These are phyloP conservation scores for Eurypyga helias DNA, from an alignment of 2,113 vertebrate species.

Conservation along the genomic window DNA sequence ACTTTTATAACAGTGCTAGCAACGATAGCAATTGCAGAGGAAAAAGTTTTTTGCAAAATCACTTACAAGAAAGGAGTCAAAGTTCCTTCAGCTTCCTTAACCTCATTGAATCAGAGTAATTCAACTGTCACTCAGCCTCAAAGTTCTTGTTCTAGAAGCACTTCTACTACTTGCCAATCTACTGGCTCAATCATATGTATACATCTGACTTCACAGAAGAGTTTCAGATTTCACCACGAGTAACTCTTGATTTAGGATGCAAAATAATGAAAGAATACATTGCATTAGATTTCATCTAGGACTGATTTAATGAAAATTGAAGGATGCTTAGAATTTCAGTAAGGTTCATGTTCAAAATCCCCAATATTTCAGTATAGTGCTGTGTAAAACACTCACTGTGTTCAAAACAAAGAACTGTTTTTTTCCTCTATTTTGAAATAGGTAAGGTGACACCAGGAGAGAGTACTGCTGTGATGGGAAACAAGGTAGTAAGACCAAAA, in stretches of 20 bases:
- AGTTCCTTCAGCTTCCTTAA: not conserved
- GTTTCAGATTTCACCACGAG: not conserved
- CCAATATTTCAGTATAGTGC: not conserved
- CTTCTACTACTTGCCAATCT: not conserved
- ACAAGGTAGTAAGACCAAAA: not conserved
- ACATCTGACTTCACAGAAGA: not conserved
- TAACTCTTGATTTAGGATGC: not conserved
- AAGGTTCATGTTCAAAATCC: not conserved
- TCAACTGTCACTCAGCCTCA: not conserved
- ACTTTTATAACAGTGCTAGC: conserved; percentile 1
- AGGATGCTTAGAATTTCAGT: not conserved
- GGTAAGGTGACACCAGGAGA: not conserved
- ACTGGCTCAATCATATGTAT: not conserved
- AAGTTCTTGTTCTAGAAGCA: not conserved
- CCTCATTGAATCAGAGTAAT: not conserved
- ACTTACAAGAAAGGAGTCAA: not conserved
- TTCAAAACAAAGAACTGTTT: not conserved
- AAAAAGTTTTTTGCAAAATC: not conserved
- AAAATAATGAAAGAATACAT: not conserved
- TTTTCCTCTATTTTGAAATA: not conserved
- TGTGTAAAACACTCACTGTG: not conserved
- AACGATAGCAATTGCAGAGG: not conserved
- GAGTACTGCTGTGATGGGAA: not conserved
- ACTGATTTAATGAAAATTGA: not conserved
- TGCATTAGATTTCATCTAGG: not conserved